Conservation (phyloP, 2,113 vertebrate genomes). For the Odocoileus virginianus region DNA sequence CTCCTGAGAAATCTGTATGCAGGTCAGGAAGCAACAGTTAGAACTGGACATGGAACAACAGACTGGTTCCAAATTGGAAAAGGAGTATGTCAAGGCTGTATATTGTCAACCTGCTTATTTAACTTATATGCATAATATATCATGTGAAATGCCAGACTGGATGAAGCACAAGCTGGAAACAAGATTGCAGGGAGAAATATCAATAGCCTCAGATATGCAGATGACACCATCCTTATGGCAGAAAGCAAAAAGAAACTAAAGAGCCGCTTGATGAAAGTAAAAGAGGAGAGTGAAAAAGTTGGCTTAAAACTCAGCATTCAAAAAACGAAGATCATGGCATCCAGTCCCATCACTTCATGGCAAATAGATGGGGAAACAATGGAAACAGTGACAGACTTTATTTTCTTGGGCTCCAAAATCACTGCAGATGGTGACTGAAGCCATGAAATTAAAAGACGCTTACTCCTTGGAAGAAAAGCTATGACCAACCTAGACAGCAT, state of each 20-base stretch:
- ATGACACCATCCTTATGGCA: not conserved
- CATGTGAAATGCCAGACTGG: not conserved
- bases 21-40: not conserved
- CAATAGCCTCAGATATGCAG: not conserved
- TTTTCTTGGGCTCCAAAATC: not conserved
- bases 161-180: not conserved
- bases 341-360: not conserved
- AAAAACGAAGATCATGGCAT: not conserved
- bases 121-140: not conserved
- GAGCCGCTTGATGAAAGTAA: not conserved
- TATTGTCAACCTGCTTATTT: not conserved
- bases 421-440: not conserved
- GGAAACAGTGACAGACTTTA: not conserved
- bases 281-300: not conserved
- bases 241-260: not conserved
- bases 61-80: not conserved
- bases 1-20: not conserved
- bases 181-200: not conserved
- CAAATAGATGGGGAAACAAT: not conserved
- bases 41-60: not conserved
- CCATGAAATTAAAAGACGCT: not conserved
- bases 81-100: not conserved
- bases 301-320: not conserved
- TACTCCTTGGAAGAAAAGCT: not conserved
- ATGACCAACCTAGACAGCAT: not conserved